phyloP scores from a whole-genome alignment of 2,888 invertebrate genomes.

The Lithophane socia region DNA sequence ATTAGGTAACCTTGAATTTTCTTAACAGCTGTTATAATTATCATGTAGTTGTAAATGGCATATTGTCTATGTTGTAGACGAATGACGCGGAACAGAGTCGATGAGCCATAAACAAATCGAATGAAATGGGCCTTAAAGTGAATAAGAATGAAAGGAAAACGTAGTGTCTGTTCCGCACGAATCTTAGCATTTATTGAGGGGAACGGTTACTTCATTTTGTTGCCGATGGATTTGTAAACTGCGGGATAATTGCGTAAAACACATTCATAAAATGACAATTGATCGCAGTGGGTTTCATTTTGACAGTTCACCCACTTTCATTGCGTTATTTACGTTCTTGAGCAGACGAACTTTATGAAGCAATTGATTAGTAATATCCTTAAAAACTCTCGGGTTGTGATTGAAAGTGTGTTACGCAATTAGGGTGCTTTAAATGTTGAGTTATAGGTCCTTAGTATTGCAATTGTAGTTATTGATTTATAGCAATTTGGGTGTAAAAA shows the following conservation, averaged over 20 bases:
- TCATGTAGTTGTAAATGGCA: conserved; percentile 51
- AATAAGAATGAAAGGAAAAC: conserved; percentile 65
- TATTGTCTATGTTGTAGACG: conserved; percentile 41
- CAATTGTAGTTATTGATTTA: not conserved
- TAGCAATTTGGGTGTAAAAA: not conserved
- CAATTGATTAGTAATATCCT: too few relatives aligned
- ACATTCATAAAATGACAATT: too few relatives aligned
- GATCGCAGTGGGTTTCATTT: too few relatives aligned
- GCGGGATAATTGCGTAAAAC: not conserved
- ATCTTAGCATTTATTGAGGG: conserved; percentile 41
- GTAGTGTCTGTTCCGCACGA: conserved; percentile 57
- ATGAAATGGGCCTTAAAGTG: conserved; percentile 55
- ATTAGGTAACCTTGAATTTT: conserved; percentile 30
- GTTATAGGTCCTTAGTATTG: not conserved
- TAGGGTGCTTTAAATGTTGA: not conserved
- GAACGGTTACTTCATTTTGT: conserved; percentile 48
- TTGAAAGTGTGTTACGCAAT: too few relatives aligned
- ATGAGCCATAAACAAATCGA: conserved; percentile 60
- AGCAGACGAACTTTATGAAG: too few relatives aligned
- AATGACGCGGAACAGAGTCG: conserved; percentile 58
- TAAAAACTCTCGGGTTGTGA: too few relatives aligned
- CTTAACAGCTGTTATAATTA: conserved; percentile 52
- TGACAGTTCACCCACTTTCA: too few relatives aligned
- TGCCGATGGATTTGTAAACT: conserved; percentile 16
- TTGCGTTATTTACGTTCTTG: too few relatives aligned